Conservation (phyloP, 2,113 vertebrate genomes). For the Chlorocebus sabaeus region DNA sequence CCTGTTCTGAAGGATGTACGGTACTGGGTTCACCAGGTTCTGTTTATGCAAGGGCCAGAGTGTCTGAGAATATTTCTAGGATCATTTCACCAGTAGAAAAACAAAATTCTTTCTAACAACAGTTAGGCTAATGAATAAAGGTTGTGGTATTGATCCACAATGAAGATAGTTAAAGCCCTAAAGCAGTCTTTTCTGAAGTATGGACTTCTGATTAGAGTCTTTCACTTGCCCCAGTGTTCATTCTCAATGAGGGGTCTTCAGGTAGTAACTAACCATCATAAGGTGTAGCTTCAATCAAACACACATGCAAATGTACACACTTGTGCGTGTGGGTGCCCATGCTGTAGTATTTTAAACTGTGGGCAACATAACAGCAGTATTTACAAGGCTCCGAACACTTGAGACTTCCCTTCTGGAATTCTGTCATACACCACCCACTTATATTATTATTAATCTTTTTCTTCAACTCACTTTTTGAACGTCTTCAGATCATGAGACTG, state of each 20-base stretch:
- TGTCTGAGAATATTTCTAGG: background rate
- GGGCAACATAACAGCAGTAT: background rate
- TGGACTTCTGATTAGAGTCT: background rate
- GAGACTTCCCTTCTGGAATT: background rate
- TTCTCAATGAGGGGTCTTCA: background rate
- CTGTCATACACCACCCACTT: background rate
- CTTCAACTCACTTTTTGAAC: background rate
- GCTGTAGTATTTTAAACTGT: background rate
- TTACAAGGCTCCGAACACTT: background rate
- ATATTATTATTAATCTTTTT: background rate
- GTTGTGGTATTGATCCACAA: background rate
- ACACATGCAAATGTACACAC: too few relatives aligned
- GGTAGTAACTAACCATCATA: background rate
- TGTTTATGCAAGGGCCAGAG: background rate
- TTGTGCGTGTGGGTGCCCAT: background rate
- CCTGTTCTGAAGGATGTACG: accelerated
- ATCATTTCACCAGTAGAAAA: background rate
- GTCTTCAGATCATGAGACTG: background rate
- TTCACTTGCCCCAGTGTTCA: background rate
- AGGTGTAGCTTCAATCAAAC: background rate
- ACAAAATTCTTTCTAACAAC: background rate
- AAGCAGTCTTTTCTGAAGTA: background rate
- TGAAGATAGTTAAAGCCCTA: background rate
- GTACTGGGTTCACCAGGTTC: background rate
- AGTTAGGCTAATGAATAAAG: background rate